Evolutionary conservation across 92 coral and sea anemone species (phyloP), one percentile per base, ranked within the genome.

Genomic region (Palythoa grandiflora): DNA sequence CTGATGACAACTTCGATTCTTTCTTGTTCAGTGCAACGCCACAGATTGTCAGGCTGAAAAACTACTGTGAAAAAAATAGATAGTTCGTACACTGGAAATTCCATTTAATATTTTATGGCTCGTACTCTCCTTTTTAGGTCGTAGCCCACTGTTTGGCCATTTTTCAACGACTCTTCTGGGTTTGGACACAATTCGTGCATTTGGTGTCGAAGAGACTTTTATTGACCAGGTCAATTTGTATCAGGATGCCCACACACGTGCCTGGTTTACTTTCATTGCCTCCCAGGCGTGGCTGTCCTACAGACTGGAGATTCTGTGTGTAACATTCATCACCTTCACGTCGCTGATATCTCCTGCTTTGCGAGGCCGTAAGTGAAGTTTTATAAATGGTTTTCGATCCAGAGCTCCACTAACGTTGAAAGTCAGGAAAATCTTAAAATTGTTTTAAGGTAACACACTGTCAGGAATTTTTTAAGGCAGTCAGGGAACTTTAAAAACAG

Each of bases 131-230:
- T 15, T 84, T 71, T 2, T 73, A 88, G 94, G 88, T 78, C 92
- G 94, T 48, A 91, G 94, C 70, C 94, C 94, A 15, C 44, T 91
- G 17, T 91, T 91, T 78, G 92, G 94, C 16, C 94, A 91, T 73
- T 88, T 91, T 80, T 91, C 94, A 19, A 91, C 94, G 12, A 91
- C 94, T 0, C 84, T 91, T 20, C 92, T 91, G 37, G 94, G 94
- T 63, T 89, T 91, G 59, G 94, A 91, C 75, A 91, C 94, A 12
- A 91, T 91, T 53, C 94, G 94, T 60, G 94, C 94, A 5, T 91
- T 91, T 68, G 90, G 92, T 65, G 94, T 91, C 1, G 92, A 91
- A 40, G 87, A 91, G 77, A 91, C 94, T 21, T 91, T 91, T 73
- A 73, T 85, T 3, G 94, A 91, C 40, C 94, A 91, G 70, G 83